Base-by-base conservation (phyloP, 64 coral and sea anemone species). In the Pachyseris speciosa region DNA sequence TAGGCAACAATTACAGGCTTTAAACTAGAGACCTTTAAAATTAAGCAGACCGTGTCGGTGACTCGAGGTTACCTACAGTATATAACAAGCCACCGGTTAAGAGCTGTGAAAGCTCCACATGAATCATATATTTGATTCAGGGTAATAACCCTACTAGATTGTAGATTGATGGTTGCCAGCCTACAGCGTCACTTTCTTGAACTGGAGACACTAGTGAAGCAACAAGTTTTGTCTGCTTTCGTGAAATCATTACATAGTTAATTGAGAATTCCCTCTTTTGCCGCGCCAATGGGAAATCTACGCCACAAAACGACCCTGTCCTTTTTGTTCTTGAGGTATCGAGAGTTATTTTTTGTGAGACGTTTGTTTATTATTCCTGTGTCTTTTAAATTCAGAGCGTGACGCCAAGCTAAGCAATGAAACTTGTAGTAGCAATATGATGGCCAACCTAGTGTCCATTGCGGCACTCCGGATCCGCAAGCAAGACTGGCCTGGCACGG, bases 1-100 rank as follows among this genome's bases (percentile, higher is more conserved):
- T 34, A 81, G 20, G 37, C 31, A 81, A 81, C 77, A 81, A 19
- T 60, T 15, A 33, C 52, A 40, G 77, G 53, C 77, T 81, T 81
- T 41, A 61, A 63, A 61, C 52, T 39, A 7, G 19, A 63, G 19
- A 81, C 41, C 31, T 27, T 43, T 63, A 9, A 81, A 61, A 37
- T 39, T 81, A 20, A 33, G 34, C 73, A 25, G 76, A 37, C 50
- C 34, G 4, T 15, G n/a, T 37, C 7, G 10, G 77, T 22, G n/a
- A 38, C 37, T 10, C 9, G 16, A 4, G 6, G 19, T 22, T 20
- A 55, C 15, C 44, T 79, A 20, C 22, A 58, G 9, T 64, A 37
- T 61, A 39, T 34, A 41, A 60, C 3, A 32, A n/a, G 77, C 22
- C 22, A 32, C 77, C 13, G 19, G 16, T 33, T 77, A 75, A 15